A percentile compares a stretch with the other conserved stretches of the same genome.
Conservation (phyloP, 2,888 invertebrate genomes). For the Subacronicta megacephala region DNA sequence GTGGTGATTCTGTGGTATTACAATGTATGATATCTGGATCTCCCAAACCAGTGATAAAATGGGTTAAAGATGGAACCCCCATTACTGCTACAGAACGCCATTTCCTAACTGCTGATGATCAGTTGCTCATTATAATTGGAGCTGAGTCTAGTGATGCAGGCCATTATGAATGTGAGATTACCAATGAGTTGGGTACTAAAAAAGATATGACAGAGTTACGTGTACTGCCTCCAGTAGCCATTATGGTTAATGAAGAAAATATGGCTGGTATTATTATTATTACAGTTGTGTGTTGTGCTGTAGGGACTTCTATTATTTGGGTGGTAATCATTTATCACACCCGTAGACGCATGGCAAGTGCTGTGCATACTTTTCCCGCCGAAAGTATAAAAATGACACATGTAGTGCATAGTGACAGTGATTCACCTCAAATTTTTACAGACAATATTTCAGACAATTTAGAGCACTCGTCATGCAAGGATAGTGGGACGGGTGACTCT, state of each 20-base stretch:
- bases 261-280: conserved; percentile 96
- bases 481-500: conserved; percentile 95
- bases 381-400: conserved; percentile 87
- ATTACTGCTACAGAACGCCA: conserved; percentile 94
- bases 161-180: conserved; percentile 96
- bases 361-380: conserved; percentile 83
- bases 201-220: conserved; percentile 92
- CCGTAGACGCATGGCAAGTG: conserved; percentile 90
- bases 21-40: conserved; percentile 96
- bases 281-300: conserved; percentile 96
- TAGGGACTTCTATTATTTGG: conserved; percentile 97
- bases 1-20: conserved; percentile 95
- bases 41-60: conserved; percentile 94
- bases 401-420: conserved; percentile 87
- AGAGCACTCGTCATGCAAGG: conserved; percentile 94
- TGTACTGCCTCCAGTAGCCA: conserved; percentile 90
- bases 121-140: conserved; percentile 96
- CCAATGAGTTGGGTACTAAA: conserved; percentile 94
- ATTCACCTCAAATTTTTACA: conserved; percentile 86
- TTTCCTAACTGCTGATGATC: conserved; percentile 96
- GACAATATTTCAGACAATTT: conserved; percentile 90
- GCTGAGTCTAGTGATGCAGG: conserved; percentile 94
- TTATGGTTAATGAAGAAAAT: conserved; percentile 92
- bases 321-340: conserved; percentile 97
- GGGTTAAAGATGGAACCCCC: conserved; percentile 95